Conservation (phyloP, 2,888 invertebrate species). For the Pollenia labialis region DNA sequence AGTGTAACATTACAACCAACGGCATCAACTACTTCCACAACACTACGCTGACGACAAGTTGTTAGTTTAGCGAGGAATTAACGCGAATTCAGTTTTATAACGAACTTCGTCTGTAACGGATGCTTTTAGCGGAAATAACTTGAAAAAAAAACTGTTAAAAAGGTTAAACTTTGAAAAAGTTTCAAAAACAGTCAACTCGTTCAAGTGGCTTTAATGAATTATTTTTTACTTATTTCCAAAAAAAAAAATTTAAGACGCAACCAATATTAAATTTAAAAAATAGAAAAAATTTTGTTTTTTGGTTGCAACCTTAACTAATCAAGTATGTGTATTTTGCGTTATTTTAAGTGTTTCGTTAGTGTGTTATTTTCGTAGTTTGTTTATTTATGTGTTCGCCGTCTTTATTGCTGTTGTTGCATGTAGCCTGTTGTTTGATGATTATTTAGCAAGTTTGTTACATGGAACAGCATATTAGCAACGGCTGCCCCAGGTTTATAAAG, state of each 20-base stretch:
- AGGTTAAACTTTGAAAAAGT: constrained; percentile 23
- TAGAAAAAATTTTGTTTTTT: constrained; percentile 27
- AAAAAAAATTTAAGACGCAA: not conserved
- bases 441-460: constrained; percentile 70
- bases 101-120: constrained; percentile 82
- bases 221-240: constrained; percentile 20
- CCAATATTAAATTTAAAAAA: constrained; percentile 3
- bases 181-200: not conserved
- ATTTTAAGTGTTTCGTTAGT: constrained; percentile 21
- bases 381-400: not conserved
- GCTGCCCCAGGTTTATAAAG: constrained; percentile 52
- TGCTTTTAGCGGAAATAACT: constrained; percentile 76
- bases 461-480: constrained; percentile 61
- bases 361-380: constrained; percentile 25
- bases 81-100: constrained; percentile 82
- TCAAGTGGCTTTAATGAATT: constrained; percentile 1
- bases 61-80: constrained; percentile 77
- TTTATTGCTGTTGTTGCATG: constrained; percentile 47
- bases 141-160: constrained; percentile 48
- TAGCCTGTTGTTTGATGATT: constrained; percentile 64
- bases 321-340: constrained; percentile 55
- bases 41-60: constrained; percentile 74
- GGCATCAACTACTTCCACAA: constrained; percentile 23
- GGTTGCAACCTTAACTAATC: constrained; percentile 61
- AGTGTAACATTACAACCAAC: constrained; percentile 47